Percentiles rank a stretch among this genome's conserved stretches.
Evolutionary conservation across 2,797 vertebrate genomes (phyloP).

Genomic region (Sciurus carolinensis): DNA sequence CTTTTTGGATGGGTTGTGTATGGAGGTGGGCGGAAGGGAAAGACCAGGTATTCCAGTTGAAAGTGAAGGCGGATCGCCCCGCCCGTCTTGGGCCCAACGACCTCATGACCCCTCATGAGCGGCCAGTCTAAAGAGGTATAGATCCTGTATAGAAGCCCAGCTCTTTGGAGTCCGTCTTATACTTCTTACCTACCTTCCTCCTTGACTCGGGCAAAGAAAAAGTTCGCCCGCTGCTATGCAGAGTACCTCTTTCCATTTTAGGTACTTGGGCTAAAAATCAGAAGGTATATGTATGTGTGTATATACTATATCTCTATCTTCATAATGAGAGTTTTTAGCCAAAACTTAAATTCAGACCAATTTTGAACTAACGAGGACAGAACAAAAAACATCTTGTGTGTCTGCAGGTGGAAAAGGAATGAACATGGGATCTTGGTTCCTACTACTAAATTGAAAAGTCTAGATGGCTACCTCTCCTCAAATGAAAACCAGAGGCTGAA

Average conservation of each 20-base stretch:
- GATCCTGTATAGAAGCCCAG: not conserved
- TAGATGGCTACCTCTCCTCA: not conserved
- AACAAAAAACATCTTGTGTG: not conserved
- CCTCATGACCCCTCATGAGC: not conserved
- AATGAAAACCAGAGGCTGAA: not conserved
- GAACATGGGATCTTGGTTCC: not conserved
- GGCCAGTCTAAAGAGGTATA: not conserved
- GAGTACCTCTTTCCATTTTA: not conserved
- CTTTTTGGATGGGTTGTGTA: not conserved
- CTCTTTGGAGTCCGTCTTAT: not conserved
- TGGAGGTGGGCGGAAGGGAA: not conserved
- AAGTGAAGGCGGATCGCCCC: not conserved
- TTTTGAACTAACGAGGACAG: not conserved
- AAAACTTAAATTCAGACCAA: not conserved
- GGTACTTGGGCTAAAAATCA: not conserved
- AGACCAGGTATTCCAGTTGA: not conserved
- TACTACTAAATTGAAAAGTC: conserved; percentile 26
- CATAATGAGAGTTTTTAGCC: not conserved
- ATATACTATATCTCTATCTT: not conserved
- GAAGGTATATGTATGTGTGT: not conserved
- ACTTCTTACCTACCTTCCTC: not conserved
- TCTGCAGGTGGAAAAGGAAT: conserved; percentile 10
- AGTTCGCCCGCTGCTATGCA: not conserved
- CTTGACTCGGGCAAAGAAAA: not conserved
- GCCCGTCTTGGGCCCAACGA: not conserved